Base-by-base conservation (phyloP, 2,888 invertebrate genomes). In the Caenorhabditis wallacei region DNA sequence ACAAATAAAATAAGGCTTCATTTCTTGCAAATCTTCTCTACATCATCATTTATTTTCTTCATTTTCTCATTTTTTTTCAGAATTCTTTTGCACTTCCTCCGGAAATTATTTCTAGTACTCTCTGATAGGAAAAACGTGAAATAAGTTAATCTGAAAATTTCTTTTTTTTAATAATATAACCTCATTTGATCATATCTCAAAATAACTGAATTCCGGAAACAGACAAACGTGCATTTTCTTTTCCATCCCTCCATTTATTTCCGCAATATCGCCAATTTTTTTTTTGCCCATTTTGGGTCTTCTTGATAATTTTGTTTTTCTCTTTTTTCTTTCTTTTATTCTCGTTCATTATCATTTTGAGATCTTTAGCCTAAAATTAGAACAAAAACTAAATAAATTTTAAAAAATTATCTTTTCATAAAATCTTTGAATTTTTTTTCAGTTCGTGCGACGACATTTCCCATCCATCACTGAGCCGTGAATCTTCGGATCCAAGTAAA, bases 391-490 rank as follows among this genome's bases (percentile, higher is more conserved):
- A 40, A 40, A 40, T 8, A 40, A 40, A 4, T 2, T 30, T 18
- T 56, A n/a, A 26, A 40, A 13, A 40, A 40, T n/a, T n/a, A n/a
- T 40, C 35, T 54, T 10, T 11, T 35, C 51, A 22, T 18, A 2
- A 51, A 30, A 51, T 10, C 20, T 3, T 30, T 30, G 4, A 30
- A n/a, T n/a, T n/a, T n/a, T 43, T 64, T 61, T 68, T 5, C 84
- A 87, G 88, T 57, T 87, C 86, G 11, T 87, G 88, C 79, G 87
- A 87, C 61, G 90, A 90, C 22, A 89, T 88, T 22, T 87, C 87
- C 2, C 90, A 90, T 80, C 74, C 88, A 11, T 85, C 87, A 8
- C 71, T 90, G 48, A 87, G 87, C 35, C 85, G 90, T 13, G 89
- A 90, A 61, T 84, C 87, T 51, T 85, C 85, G 76, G 90, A 89